Evolutionary conservation across 2,888 invertebrate species (phyloP), one percentile per base, ranked within the genome.

Genomic region (Lordiphosa fenestrarum): DNA sequence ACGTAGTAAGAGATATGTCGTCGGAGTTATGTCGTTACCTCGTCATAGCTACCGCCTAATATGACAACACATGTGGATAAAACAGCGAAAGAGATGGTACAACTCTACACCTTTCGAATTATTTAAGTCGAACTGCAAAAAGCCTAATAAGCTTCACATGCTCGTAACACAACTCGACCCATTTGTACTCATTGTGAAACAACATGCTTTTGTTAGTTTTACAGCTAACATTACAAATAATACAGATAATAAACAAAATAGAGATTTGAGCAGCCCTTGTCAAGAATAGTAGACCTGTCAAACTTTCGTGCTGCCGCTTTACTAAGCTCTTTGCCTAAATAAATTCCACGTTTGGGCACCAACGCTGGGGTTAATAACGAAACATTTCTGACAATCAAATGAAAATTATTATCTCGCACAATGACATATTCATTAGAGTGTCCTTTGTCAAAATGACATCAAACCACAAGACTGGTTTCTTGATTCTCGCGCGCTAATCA

Each of bases 381-480:
- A 44, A 61, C 61, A 66, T 53, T 56, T 66, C 46, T 39, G 53
- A 66, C 61, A 66, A 56, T 66, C 56, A 66, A 66, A 66, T 56
- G 46, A 66, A 66, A 30, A 66, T 53, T 57, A 61, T 67, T 67
- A 66, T 66, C 56, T 56, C 40, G 53, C 53, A 50, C 51, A 56
- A 41, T 66, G 67, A 67, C 66, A 66, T 67, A 62, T 67, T 66
- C 61, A 61, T 67, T 67, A 53, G 65, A 56, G 50, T 62, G 66
- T 61, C 67, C 66, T 66, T 66, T 66, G 57, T 67, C 67, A 67
- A 56, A 51, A 53, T 67, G 67, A 67, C 66, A 57, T 61, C 61
- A 62, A 61, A 61, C 53, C 48, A 36, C 46, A 53, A 25, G 39
- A 4, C 46, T 15, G 47, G 33, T 52, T 41, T 35, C 10, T 53